Evolutionary conservation across 2,797 vertebrate species (phyloP).

Genomic region (Manis javanica): DNA sequence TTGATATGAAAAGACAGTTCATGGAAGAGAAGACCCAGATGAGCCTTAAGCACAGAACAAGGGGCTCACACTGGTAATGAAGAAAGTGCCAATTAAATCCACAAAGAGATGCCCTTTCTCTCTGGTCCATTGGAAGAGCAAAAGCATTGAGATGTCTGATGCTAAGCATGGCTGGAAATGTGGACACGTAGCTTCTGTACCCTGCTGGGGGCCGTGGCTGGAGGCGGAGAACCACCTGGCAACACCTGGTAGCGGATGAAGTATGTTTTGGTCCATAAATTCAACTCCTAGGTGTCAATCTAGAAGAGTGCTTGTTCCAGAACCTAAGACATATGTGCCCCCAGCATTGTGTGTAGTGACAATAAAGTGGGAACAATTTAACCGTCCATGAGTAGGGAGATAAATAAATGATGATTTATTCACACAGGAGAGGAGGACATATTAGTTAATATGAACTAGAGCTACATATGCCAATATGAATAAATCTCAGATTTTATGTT

Average conservation of each 20-base stretch:
- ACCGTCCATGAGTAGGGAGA: neutral
- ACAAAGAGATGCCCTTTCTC: too few relatives aligned
- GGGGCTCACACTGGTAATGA: fast-evolving
- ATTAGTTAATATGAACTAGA: fast-evolving
- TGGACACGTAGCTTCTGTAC: fast-evolving
- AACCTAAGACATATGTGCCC: neutral
- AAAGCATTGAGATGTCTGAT: fast-evolving
- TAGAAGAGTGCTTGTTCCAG: neutral
- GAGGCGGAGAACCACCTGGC: neutral
- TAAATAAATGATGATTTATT: neutral
- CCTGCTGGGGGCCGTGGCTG: fast-evolving
- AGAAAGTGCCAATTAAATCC: neutral
- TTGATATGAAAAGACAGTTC: fast-evolving
- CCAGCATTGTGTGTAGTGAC: too few relatives aligned
- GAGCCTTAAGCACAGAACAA: too few relatives aligned
- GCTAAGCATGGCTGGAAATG: fast-evolving
- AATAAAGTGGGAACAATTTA: too few relatives aligned
- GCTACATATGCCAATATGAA: fast-evolving
- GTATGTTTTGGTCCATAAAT: fast-evolving
- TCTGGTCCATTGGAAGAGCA: fast-evolving
- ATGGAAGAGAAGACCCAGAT: fast-evolving
- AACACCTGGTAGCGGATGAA: neutral
- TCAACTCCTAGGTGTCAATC: fast-evolving
- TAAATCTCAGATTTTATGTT: fast-evolving
- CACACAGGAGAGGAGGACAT: fast-evolving